Evolutionary conservation across 2,888 invertebrate genomes (phyloP), one percentile per base, ranked within the genome.

Genomic region (Brenthis hecate): DNA sequence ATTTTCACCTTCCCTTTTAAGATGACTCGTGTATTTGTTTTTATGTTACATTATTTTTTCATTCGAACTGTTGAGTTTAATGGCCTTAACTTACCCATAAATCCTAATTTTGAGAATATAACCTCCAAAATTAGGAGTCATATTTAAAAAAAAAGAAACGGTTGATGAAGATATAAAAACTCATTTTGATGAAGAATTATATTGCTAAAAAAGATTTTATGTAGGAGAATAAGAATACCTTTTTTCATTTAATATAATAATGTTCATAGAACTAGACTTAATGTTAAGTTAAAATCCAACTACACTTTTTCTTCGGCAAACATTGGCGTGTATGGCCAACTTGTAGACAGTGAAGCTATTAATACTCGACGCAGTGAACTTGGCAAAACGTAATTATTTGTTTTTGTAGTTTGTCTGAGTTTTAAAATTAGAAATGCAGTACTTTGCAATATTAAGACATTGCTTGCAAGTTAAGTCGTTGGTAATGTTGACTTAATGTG

Each of bases 351-450:
- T 28, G 36, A 50, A 48, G 23, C 77, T 76, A 76, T 76, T 77
- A 78, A 77, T 81, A 80, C 71, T 72, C 76, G 73, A 77, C 75
- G 76, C 77, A 66, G 68, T 72, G 61, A 78, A 77, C 72, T 77
- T 70, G 75, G 75, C 75, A 75, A 79, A 77, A 78, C 73, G 76
- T 75, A 78, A 78, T 78, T 74, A 73, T 74, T 79, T 75, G 55
- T 71, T 68, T 66, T 71, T 68, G 50, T 55, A 60, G 58, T 70
- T 72, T 72, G 66, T 70, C 66, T 58, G 55, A 72, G 64, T 72
- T 72, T 70, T 55, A 62, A 62, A 68, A 67, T 60, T 60, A 57
- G 65, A 50, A 67, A 70, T 67, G 32, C 36, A 58, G 56, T 62
- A 65, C 56, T 72, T 57, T 48, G 70, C n/a, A 23, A 16, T 60